Evolutionary conservation across 2,888 invertebrate species (phyloP), one percentile per base, ranked within the genome.

Genomic region (Electrophaes corylata): DNA sequence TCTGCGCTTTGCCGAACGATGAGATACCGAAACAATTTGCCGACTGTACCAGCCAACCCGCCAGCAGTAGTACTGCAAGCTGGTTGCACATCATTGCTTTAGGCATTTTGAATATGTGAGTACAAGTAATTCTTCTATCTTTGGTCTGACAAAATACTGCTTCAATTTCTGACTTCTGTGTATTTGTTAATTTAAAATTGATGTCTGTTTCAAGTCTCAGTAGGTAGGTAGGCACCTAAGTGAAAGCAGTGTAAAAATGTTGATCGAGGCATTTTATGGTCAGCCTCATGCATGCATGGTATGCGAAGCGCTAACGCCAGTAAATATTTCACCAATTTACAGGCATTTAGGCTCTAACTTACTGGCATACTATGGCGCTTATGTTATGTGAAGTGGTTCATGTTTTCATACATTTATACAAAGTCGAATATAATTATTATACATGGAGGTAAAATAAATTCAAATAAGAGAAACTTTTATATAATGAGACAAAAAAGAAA

Each of bases 1-100:
- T 90, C 60, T 86, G 86, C 20, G 89, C 88, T 67, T 87, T 86
- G 52, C 90, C 90, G 62, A 89, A 89, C 6, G 89, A 88, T 2
- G 88, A 88, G 49, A 88, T 86, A 37, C 88, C 88, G 63, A 89
- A 88, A 43, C 81, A 77, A 56, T 84, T 71, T 19, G 72, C 62
- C 6, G 72, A 72, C 62, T 79, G 73, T 53, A 80, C 70, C 33
- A 84, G 62, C 75, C 76, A 79, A 35, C 75, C 75, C 46, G 75
- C 64, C 14, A 81, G 66, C 48, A 83, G 43, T 18, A 71, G 41
- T 54, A 71, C 57, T 39, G 64, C 56, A 8, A 70, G 20, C 35
- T 66, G 67, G 41, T 55, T 66, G 57, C 54, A 60, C 66, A 69
- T 61, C 64, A 65, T 73, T 58, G 57, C 71, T 49, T 54, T 57